Evolutionary conservation across 2,113 vertebrate species (phyloP).

Genomic region (Pluvianellus socialis): DNA sequence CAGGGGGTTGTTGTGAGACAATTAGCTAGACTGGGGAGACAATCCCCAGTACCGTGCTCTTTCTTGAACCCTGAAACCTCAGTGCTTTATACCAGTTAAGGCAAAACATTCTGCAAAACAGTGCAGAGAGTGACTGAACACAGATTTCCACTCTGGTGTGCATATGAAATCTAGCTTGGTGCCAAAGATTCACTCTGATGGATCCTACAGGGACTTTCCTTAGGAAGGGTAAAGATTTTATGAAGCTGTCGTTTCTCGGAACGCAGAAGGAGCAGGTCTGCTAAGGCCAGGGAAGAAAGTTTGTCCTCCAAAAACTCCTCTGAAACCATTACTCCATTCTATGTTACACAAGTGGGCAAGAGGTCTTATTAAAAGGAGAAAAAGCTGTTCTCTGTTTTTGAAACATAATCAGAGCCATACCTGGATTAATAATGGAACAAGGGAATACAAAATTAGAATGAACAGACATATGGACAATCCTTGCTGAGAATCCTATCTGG

Average conservation of each 20-base stretch:
- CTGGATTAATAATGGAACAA: constrained; percentile 9
- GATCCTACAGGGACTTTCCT: neutral
- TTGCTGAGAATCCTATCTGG: constrained; percentile 53
- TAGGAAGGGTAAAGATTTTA: neutral
- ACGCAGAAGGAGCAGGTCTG: neutral
- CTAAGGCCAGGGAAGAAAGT: neutral
- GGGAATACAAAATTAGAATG: constrained; percentile 39
- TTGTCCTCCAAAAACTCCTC: neutral
- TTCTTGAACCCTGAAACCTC: neutral
- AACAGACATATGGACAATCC: constrained; percentile 17
- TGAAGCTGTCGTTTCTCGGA: neutral
- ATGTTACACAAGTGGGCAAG: neutral
- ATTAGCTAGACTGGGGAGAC: neutral
- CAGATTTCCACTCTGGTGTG: constrained; percentile 12
- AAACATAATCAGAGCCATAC: neutral
- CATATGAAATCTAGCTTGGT: neutral
- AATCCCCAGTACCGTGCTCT: neutral
- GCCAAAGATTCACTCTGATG: neutral
- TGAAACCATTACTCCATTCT: neutral
- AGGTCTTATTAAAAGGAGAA: neutral
- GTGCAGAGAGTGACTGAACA: neutral
- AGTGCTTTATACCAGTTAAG: neutral
- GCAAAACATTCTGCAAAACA: neutral
- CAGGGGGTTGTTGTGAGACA: neutral
- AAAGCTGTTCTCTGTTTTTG: constrained; percentile 8